Evolutionary conservation across 37 sponge, comb jelly and placozoan species (phyloP), one percentile per base, ranked within the genome.

Genomic region (Agelas oroides): DNA sequence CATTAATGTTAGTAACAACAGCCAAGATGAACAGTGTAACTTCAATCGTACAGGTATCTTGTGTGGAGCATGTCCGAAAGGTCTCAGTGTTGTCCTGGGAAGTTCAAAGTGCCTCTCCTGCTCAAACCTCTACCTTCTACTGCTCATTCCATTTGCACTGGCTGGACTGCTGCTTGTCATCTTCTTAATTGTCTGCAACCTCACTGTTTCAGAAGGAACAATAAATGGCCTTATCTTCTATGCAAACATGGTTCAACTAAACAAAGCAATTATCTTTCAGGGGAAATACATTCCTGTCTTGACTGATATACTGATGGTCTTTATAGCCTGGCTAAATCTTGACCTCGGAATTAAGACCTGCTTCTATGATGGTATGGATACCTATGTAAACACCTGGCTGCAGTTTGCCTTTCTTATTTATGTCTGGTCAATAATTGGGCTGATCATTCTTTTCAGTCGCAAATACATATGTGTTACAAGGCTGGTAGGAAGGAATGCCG

Each of bases 281-380:
- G 46, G 46, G 8, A 46, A 46, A 46, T 8, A 46, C 46, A 46
- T 46, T 46, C 46, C 46, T 46, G 46, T 46, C 3, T 46, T 46
- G 46, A 46, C 46, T 46, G 46, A 46, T 8, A 46, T 46, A 54
- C 58, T 54, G 46, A 46, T 8, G 3, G 46, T 46, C 46, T 46
- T 46, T 8, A 46, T 46, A 46, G 46, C 46, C 46, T 46, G 46
- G 46, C 46, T 46, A 3, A 46, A 33, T 53, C 40, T 39, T 34
- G 40, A 36, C 14, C 63, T 75, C 58, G 69, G 69, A 6, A 46
- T 80, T 65, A 54, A 80, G 31, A 54, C 70, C 19, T 80, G 81
- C 46, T 80, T 80, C 55, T 80, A 80, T 37, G 52, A 67, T 68
- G 81, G 81, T 11, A 80, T 80, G 81, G 70, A 80, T 53, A 27